Evolutionary conservation across 2,888 invertebrate genomes (phyloP), one percentile per base, ranked within the genome.

Genomic region (Cheilosia pagana): DNA sequence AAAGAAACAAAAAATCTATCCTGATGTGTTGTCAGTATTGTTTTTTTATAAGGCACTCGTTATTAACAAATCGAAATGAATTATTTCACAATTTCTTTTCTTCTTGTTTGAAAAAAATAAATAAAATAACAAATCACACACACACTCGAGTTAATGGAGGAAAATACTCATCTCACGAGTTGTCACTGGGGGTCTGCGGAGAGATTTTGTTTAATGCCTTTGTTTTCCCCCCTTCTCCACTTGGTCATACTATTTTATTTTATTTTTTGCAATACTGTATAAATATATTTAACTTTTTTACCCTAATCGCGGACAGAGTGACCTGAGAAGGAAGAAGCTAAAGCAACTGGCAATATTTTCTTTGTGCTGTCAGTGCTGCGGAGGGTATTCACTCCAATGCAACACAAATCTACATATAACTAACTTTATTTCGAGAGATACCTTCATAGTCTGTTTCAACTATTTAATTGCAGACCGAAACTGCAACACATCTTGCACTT

Each of bases 401-500:
- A 62, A 45, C 45, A 31, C 28, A 31, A 28, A 8, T 31, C 19
- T 48, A 2, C 45, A 19, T 41, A 14, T 3, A 45, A 52, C 23
- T 65, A 16, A 21, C 43, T 12, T n/a, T 31, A 12, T 50, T 59
- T 45, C 10, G 39, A 50, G 48, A 31, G 55, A 25, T 57, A 70
- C 16, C 45, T 57, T 70, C 71, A 71, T 71, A 59, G 28, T 59
- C 50, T 70, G 2, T 8, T 70, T 35, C 35, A 62, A 31, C 21
- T 52, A 48, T 43, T 62, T 21, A 52, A 43, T 62, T 62, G 43
- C 52, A 52, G 43, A 43, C 52, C 23, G 45, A 45, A 31, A 35
- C 35, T 39, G 10, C 35, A 48, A 31, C 10, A 55, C 55, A 35
- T 35, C 35, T 35, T 35, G 10, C 35, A 35, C 35, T 35, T 31